Percentiles rank a stretch among this genome's conserved stretches.
Conservation (phyloP, 2,888 invertebrate genomes). For the Cotesia congregata region DNA sequence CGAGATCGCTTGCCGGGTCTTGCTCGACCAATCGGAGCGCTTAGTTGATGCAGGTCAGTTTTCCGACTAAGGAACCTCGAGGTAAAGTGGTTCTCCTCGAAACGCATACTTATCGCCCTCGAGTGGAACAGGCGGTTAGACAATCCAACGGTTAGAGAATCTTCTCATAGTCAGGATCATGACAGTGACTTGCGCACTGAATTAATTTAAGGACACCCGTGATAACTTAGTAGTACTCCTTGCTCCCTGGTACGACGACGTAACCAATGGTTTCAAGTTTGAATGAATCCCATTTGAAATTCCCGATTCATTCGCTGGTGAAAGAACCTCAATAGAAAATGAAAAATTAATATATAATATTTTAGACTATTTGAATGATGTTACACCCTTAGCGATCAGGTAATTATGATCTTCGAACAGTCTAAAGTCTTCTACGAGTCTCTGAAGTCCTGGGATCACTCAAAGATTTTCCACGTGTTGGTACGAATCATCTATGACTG, state of each 20-base stretch:
- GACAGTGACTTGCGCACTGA: not conserved
- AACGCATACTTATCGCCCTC: conserved; percentile 55
- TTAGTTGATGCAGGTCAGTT: conserved; percentile 45
- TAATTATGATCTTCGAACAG: conserved; percentile 46
- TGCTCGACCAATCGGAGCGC: conserved; percentile 3
- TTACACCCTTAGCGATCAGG: conserved; percentile 52
- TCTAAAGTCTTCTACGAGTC: conserved; percentile 40
- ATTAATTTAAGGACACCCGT: not conserved
- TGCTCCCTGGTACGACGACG: conserved; percentile 54
- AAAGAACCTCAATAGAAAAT: not conserved
- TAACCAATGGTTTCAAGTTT: conserved; percentile 56
- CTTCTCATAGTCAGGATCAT: conserved; percentile 5
- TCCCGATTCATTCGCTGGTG: not conserved
- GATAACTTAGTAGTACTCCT: conserved; percentile 15
- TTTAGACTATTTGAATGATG: conserved; percentile 46
- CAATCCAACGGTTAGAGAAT: conserved; percentile 43
- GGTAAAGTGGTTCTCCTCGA: conserved; percentile 49
- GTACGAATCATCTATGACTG: conserved; percentile 43
- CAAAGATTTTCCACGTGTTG: conserved; percentile 58
- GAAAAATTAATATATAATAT: conserved; percentile 11
- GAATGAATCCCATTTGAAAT: conserved; percentile 21
- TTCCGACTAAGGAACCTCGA: conserved; percentile 40
- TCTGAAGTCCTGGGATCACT: conserved; percentile 56
- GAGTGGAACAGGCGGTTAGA: conserved; percentile 53
- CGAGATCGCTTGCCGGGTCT: conserved; percentile 20